phyloP scores from a whole-genome alignment of 2,113 vertebrate species.

The Centropristis striata region DNA sequence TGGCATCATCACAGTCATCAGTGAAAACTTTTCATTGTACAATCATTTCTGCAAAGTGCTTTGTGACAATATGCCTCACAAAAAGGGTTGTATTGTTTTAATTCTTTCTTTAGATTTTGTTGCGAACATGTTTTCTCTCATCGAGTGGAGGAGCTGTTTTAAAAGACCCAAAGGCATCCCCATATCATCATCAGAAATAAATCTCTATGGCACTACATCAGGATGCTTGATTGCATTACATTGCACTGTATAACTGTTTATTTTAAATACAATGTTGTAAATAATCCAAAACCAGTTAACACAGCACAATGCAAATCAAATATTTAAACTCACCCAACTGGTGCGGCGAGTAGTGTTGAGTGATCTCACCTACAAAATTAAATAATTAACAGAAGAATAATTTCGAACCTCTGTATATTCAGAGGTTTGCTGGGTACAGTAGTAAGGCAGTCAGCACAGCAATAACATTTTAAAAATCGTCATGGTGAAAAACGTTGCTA shows the following conservation, averaged over 20 bases:
- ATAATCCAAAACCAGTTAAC: constrained; percentile 61
- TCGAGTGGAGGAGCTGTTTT: constrained; percentile 12
- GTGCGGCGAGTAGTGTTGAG: constrained; percentile 34
- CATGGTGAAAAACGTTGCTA: constrained; percentile 76
- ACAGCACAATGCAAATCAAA: constrained; percentile 68
- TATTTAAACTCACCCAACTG: constrained; percentile 38
- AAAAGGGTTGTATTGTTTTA: constrained; percentile 33
- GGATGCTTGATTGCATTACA: constrained; percentile 54
- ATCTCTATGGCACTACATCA: constrained; percentile 78
- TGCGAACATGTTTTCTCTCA: constrained; percentile 34
- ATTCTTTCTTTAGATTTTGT: constrained; percentile 16
- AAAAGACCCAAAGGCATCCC: constrained; percentile 52
- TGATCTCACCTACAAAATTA: constrained; percentile 38
- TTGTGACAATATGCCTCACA: constrained; percentile 67
- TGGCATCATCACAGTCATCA: constrained; percentile 80
- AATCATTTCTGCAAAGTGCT: constrained; percentile 84
- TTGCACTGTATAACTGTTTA: constrained; percentile 52
- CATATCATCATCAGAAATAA: constrained; percentile 49
- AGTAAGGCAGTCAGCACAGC: constrained; percentile 78
- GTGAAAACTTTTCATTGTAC: constrained; percentile 75
- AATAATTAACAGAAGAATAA: constrained; percentile 33
- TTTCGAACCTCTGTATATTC: constrained; percentile 43
- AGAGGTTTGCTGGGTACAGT: constrained; percentile 76
- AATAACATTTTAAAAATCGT: constrained; percentile 65
- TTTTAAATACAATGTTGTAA: constrained; percentile 64